Percentiles rank a stretch among this genome's conserved stretches.
Evolutionary conservation across 2,113 vertebrate genomes (phyloP).

Genomic region (Passerina amoena): DNA sequence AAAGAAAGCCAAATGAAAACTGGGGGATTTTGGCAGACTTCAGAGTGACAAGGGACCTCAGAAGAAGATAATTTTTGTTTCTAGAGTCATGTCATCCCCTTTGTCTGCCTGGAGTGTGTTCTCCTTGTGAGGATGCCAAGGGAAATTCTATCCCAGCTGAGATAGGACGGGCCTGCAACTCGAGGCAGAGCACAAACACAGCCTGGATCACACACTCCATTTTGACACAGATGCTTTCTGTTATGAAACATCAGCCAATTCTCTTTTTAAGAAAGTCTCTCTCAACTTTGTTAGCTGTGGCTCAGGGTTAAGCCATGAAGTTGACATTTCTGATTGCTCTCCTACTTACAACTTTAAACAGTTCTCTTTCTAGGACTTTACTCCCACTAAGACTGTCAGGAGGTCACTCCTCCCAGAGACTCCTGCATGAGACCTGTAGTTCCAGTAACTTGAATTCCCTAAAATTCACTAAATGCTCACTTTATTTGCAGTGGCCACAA

Average conservation of each 20-base stretch:
- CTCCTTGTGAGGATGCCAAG: not conserved
- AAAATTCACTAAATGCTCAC: not conserved
- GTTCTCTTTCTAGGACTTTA: not conserved
- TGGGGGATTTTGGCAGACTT: not conserved
- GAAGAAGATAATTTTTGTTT: not conserved
- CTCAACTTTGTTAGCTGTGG: not conserved
- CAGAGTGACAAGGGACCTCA: not conserved
- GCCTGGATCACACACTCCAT: not conserved
- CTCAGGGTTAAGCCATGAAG: not conserved
- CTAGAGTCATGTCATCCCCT: not conserved
- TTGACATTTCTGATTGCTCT: not conserved
- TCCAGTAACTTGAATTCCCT: not conserved
- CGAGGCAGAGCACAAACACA: not conserved
- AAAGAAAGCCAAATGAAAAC: not conserved
- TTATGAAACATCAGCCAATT: not conserved
- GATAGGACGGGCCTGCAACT: not conserved
- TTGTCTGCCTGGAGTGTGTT: not conserved
- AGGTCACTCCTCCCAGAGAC: not conserved
- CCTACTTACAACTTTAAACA: not conserved
- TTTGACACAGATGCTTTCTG: not conserved
- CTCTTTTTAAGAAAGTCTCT: not conserved
- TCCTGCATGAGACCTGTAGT: fast-evolving
- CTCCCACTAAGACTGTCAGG: not conserved
- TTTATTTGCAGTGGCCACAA: not conserved
- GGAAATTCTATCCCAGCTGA: not conserved